These are phyloP conservation scores for Xestia xanthographa DNA, from an alignment of 2,888 invertebrate genomes.

Conservation along the genomic window DNA sequence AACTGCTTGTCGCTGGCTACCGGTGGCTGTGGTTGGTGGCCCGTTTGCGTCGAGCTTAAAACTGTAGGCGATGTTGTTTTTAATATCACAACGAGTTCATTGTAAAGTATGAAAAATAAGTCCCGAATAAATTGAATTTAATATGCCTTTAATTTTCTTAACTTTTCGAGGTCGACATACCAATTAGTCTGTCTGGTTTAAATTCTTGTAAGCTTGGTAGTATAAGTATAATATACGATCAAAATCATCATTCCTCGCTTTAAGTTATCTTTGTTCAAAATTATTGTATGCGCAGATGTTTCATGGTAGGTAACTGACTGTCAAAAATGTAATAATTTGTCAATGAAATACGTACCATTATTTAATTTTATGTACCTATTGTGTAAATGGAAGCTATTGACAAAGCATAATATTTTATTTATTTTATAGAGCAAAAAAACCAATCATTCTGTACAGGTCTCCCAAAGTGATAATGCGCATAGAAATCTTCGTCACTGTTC, in stretches of 20 bases:
- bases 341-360: not conserved
- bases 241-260: not conserved
- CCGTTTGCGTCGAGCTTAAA: too few species aligned
- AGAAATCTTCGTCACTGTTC: too few species aligned
- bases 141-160: too few species aligned
- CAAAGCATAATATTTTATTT: too few species aligned
- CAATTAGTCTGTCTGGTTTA: not conserved
- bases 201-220: not conserved
- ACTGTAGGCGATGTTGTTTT: not conserved
- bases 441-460: too few species aligned
- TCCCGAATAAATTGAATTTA: not conserved
- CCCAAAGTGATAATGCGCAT: too few species aligned
- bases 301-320: not conserved
- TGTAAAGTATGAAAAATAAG: too few species aligned
- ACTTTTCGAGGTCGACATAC: not conserved
- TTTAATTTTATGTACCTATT: not conserved
- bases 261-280: not conserved
- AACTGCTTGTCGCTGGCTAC: too few species aligned
- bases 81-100: too few species aligned
- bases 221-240: not conserved
- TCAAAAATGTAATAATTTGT: not conserved
- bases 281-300: conserved; percentile 13
- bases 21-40: too few species aligned
- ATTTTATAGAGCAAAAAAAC: not conserved
- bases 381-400: not conserved